Evolutionary conservation across 2,113 vertebrate genomes (phyloP).

Genomic region (Odontesthes bonariensis): DNA sequence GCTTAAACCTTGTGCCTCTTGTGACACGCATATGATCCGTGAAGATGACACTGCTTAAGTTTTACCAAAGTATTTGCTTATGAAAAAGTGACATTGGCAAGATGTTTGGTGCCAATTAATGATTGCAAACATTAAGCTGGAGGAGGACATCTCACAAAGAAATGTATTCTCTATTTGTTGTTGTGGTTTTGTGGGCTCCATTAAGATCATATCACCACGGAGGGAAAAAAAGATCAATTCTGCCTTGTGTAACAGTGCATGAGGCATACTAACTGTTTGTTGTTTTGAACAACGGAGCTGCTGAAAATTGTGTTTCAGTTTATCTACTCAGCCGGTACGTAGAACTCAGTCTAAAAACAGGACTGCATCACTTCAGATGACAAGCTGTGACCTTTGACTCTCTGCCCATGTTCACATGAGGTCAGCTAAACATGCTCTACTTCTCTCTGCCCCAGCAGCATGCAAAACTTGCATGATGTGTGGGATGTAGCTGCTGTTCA

Average conservation of each 20-base stretch:
- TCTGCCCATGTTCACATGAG: not conserved
- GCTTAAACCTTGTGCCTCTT: slow-evolving; percentile 17
- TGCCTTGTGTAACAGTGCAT: not conserved
- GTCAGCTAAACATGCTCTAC: slow-evolving; percentile 18
- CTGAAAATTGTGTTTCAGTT: slow-evolving; percentile 14
- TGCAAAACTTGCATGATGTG: not conserved
- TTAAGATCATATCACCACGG: slow-evolving; percentile 42
- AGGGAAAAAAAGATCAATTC: slow-evolving; percentile 12
- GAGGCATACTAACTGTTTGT: not conserved
- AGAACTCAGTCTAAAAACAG: not conserved
- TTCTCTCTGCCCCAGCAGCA: not conserved
- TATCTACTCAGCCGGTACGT: not conserved
- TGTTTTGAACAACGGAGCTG: not conserved
- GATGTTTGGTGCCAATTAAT: not conserved
- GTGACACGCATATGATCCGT: slow-evolving; percentile 51
- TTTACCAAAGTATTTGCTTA: slow-evolving; percentile 10
- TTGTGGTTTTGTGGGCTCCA: slow-evolving; percentile 28
- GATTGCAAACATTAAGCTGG: too few relatives aligned
- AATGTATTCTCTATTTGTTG: slow-evolving; percentile 3
- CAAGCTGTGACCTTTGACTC: slow-evolving; percentile 29
- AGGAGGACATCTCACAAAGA: not conserved
- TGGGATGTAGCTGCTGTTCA: slow-evolving; percentile 36
- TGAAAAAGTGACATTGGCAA: not conserved
- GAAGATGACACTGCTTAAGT: slow-evolving; percentile 16
- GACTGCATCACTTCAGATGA: slow-evolving; percentile 9